Evolutionary conservation across 1,140 invertebrate species (phyloP).

Genomic region (Magallana angulata): DNA sequence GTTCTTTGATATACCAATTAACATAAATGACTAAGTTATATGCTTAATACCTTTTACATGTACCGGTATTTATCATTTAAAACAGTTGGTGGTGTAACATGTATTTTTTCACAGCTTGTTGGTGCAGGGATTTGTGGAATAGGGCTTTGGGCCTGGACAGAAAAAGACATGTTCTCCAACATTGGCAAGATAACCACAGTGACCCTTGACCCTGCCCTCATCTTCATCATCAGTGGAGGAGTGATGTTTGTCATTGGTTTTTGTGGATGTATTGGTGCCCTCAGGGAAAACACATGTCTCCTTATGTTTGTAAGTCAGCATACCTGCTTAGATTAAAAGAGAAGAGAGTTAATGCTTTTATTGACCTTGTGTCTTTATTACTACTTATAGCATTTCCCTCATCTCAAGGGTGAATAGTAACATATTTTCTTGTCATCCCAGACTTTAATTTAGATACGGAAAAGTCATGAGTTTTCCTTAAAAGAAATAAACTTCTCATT

Average conservation of each 20-base stretch:
- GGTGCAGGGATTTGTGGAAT: constrained; percentile 92
- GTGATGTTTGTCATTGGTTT: constrained; percentile 97
- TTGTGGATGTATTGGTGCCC: constrained; percentile 94
- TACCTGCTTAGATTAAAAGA: neutral
- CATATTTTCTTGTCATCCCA: too few relatives aligned
- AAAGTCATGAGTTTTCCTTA: too few relatives aligned
- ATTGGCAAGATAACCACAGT: constrained; percentile 90
- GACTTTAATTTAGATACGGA: too few relatives aligned
- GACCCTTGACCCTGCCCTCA: constrained; percentile 96
- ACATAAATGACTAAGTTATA: too few relatives aligned
- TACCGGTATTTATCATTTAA: too few relatives aligned
- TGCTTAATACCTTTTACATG: too few relatives aligned
- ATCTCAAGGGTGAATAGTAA: too few relatives aligned
- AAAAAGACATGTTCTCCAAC: constrained; percentile 97
- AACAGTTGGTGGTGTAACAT: neutral
- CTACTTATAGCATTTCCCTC: too few relatives aligned
- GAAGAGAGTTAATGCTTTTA: too few relatives aligned
- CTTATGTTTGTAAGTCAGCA: constrained; percentile 83
- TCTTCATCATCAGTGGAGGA: constrained; percentile 93
- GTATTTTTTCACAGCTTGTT: constrained; percentile 85
- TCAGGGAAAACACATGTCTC: constrained; percentile 87
- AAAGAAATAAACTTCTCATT: too few relatives aligned
- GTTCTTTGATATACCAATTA: too few relatives aligned
- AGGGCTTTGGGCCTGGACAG: constrained; percentile 97
- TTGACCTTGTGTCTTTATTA: too few relatives aligned